Evolutionary conservation across 2,797 vertebrate species (phyloP), one percentile per base, ranked within the genome.

Genomic region (Phoebastria nigripes): DNA sequence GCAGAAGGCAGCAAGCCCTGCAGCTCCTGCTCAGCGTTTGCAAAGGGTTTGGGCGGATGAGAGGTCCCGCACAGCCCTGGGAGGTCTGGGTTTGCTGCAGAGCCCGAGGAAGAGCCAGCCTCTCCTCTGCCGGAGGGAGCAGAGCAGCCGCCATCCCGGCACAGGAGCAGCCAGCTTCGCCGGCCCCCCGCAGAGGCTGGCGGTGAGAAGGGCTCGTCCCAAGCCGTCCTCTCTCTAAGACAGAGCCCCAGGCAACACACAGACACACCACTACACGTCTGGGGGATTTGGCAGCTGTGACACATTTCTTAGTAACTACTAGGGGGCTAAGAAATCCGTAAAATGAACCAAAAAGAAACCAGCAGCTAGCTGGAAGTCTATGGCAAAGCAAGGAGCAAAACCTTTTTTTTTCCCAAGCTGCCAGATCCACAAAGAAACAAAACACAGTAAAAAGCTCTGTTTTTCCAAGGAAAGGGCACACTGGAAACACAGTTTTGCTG

Each of bases 381-480:
- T 2, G 47, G 76, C 84, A 93, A 89, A 92, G 79, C 72, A 24
- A 86, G 70, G 71, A 83, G 29, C 76, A 82, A 66, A 92, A 41
- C 26, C 31, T 49, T 12, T 12, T 72, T 41, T 77, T 33, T 31
- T 21, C 12, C 14, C 61, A 63, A 81, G 76, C 89, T 86, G 82
- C 71, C 65, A 77, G 87, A 56, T 61, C 78, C 59, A 61, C 54
- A 55, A 61, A 3, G 52, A 66, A 76, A 65, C 42, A 47, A 52
- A 89, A 65, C 46, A 18, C 71, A 9, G 10, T 13, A 15, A 33
- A 66, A 82, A 82, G 47, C 76, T 86, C 65, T 25, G 44, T 3
- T 65, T 86, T 65, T 25, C 76, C 63, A 42, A 16, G 76, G 76
- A 47, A 76, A 80, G n/a, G 39, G 39, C 74, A 15, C 5, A 1